phyloP scores from a whole-genome alignment of 2,113 vertebrate species.

The Bucco capensis region DNA sequence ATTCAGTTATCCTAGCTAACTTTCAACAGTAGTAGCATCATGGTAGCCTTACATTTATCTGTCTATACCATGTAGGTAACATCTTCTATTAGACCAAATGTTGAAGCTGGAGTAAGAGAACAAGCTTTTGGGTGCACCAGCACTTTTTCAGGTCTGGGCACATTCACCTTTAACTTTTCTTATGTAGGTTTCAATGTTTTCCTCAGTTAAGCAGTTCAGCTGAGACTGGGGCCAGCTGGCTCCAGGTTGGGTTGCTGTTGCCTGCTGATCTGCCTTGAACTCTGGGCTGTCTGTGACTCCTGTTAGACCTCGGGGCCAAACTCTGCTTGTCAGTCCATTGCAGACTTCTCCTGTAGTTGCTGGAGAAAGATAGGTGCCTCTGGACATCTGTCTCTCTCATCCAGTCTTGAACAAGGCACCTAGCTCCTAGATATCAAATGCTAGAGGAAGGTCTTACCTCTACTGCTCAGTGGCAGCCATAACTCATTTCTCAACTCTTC shows the following conservation, averaged over 20 bases:
- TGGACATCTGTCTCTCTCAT: neutral
- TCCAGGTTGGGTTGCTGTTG: neutral
- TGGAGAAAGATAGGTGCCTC: neutral
- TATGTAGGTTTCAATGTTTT: neutral
- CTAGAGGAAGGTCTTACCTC: neutral
- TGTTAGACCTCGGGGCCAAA: neutral
- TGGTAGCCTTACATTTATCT: neutral
- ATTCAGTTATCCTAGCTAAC: neutral
- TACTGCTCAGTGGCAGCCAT: neutral
- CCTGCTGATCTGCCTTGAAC: neutral
- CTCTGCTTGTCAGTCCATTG: neutral
- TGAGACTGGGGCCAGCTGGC: slow-evolving; percentile 5
- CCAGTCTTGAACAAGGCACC: neutral
- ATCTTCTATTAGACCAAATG: neutral
- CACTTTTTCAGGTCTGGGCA: neutral
- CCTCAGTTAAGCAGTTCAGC: neutral
- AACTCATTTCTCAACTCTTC: neutral
- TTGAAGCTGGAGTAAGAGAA: neutral
- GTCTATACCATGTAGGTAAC: neutral
- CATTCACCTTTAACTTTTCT: neutral
- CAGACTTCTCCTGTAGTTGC: neutral
- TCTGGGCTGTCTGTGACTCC: neutral
- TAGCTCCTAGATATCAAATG: neutral
- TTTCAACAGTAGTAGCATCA: neutral
- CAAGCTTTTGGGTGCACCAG: neutral